Evolutionary conservation across 2,113 vertebrate species (phyloP).

Genomic region (Tenebrosternarchus preto): DNA sequence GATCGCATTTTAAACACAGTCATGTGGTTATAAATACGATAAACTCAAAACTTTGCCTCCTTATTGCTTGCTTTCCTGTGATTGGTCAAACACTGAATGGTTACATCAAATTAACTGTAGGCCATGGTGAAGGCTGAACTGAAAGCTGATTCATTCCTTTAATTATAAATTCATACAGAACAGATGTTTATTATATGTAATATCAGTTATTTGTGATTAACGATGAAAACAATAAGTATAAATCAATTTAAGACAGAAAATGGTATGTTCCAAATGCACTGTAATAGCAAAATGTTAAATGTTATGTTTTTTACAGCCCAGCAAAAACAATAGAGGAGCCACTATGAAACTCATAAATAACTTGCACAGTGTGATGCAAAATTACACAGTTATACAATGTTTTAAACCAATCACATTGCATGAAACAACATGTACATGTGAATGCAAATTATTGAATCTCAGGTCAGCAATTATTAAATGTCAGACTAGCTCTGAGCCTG

Average conservation of each 20-base stretch:
- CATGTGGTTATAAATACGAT: neutral
- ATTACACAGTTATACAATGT: neutral
- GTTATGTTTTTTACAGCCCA: neutral
- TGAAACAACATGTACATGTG: conserved; percentile 7
- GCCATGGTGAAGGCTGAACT: conserved; percentile 15
- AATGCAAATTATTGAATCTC: conserved; percentile 2
- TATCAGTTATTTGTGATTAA: conserved; percentile 39
- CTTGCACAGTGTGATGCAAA: neutral
- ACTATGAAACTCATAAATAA: conserved; percentile 22
- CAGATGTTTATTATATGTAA: conserved; percentile 37
- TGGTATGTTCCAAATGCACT: neutral
- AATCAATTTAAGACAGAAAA: conserved; percentile 14
- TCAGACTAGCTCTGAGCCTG: neutral
- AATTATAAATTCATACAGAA: conserved; percentile 42
- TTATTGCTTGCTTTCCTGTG: neutral
- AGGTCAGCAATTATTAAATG: neutral
- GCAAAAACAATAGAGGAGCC: neutral
- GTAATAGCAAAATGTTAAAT: conserved; percentile 7
- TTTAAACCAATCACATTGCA: conserved; percentile 5
- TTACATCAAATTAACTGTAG: conserved; percentile 14
- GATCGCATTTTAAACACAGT: neutral
- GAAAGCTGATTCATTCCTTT: conserved; percentile 15
- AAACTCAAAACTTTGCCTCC: conserved; percentile 7
- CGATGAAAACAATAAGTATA: conserved; percentile 37
- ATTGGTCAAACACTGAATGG: neutral